Conservation (phyloP, 2,797 vertebrate genomes). For the Sebastes diploproa region DNA sequence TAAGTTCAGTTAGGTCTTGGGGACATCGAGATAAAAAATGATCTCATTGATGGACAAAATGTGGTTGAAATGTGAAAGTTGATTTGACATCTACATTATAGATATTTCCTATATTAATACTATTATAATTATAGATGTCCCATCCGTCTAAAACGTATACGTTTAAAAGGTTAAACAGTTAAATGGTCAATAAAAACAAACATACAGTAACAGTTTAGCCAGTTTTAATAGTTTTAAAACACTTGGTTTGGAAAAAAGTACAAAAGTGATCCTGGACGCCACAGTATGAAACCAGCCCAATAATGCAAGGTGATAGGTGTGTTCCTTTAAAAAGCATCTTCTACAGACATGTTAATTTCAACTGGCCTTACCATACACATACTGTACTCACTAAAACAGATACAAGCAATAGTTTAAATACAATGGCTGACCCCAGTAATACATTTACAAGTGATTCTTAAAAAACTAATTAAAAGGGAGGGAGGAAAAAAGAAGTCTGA, state of each 20-base stretch:
- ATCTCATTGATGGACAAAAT: not conserved
- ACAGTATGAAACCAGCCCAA: constrained; percentile 89
- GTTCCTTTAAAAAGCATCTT: constrained; percentile 82
- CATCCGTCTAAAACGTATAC: not conserved
- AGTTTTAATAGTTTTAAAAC: constrained; percentile 95
- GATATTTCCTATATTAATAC: not conserved
- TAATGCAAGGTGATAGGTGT: constrained; percentile 87
- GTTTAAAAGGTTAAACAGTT: not conserved
- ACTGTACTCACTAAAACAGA: constrained; percentile 86
- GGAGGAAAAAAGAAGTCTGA: constrained; percentile 69
- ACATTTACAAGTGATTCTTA: constrained; percentile 86
- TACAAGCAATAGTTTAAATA: constrained; percentile 92
- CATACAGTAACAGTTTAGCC: constrained; percentile 77
- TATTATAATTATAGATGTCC: not conserved
- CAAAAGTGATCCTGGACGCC: constrained; percentile 91
- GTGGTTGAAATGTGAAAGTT: not conserved
- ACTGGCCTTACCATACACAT: constrained; percentile 82
- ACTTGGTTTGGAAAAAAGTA: constrained; percentile 90
- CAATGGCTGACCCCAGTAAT: constrained; percentile 86
- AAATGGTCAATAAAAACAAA: constrained; percentile 28
- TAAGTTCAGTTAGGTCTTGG: not conserved
- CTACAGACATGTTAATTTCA: constrained; percentile 82
- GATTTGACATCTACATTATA: not conserved
- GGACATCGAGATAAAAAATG: not conserved
- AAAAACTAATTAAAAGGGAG: constrained; percentile 68